Evolutionary conservation across 2,888 invertebrate species (phyloP).

Genomic region (Drosophila prolongata): DNA sequence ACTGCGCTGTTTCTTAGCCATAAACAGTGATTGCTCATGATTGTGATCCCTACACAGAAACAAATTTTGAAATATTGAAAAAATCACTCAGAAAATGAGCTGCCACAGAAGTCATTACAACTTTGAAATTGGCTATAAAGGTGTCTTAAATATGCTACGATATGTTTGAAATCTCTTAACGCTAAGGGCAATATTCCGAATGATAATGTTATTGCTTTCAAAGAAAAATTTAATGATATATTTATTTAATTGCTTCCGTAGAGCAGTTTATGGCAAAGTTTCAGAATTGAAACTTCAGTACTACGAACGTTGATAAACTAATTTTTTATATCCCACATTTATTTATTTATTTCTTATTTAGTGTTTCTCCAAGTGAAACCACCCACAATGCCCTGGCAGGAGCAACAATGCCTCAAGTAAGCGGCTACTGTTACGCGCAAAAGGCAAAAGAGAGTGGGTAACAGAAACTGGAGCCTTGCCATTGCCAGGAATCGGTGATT

Average conservation of each 20-base stretch:
- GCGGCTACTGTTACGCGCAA: slow-evolving; percentile 30
- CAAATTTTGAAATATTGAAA: neutral
- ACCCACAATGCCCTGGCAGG: slow-evolving; percentile 24
- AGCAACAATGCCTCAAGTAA: slow-evolving; percentile 60
- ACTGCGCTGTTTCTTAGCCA: slow-evolving; percentile 10
- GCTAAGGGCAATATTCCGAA: too few relatives aligned
- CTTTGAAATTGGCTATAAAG: neutral
- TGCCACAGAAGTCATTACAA: neutral
- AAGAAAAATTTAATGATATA: too few relatives aligned
- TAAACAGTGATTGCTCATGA: slow-evolving; percentile 52
- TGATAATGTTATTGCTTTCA: too few relatives aligned
- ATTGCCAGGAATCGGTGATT: slow-evolving; percentile 57
- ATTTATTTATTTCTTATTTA: neutral
- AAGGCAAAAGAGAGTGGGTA: neutral
- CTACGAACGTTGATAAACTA: too few relatives aligned
- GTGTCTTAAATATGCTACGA: too few relatives aligned
- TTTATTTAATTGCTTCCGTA: too few relatives aligned
- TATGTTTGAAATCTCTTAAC: too few relatives aligned
- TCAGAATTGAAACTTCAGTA: too few relatives aligned
- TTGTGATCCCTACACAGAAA: slow-evolving; percentile 7
- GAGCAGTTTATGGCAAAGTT: too few relatives aligned
- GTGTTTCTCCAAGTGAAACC: slow-evolving; percentile 9
- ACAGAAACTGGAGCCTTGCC: slow-evolving; percentile 18
- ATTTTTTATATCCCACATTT: neutral
- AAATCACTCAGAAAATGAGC: neutral